A percentile compares a stretch with the other conserved stretches of the same genome.
These are phyloP conservation scores for Conops quadrifasciatus DNA, from an alignment of 2,888 invertebrate species.

Conservation along the genomic window DNA sequence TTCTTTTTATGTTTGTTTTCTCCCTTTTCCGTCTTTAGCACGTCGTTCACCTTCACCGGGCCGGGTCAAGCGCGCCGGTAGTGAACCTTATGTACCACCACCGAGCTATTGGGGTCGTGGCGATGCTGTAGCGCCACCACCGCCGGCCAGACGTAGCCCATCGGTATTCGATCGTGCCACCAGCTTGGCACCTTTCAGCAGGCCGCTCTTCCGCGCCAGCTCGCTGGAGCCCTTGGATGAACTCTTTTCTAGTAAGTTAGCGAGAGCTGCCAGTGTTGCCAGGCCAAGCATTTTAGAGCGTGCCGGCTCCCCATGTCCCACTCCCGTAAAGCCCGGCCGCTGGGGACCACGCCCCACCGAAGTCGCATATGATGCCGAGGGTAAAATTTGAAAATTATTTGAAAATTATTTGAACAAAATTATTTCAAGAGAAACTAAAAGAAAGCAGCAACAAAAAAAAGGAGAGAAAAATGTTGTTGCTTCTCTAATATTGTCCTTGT, in stretches of 20 bases:
- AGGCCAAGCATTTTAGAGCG: slow-evolving; percentile 59
- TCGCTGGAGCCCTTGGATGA: slow-evolving; percentile 63
- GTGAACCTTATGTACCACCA: slow-evolving; percentile 61
- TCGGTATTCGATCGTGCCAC: slow-evolving; percentile 59
- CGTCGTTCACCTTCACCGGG: slow-evolving; percentile 55
- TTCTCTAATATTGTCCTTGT: neutral
- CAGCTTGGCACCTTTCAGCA: slow-evolving; percentile 58
- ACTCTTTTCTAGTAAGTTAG: slow-evolving; percentile 62
- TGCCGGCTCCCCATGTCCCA: slow-evolving; percentile 72
- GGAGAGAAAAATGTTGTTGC: neutral
- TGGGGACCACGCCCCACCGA: slow-evolving; percentile 76
- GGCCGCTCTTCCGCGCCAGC: slow-evolving; percentile 60
- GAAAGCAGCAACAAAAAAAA: slow-evolving; percentile 36
- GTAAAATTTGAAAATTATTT: slow-evolving; percentile 67
- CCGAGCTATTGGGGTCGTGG: slow-evolving; percentile 55
- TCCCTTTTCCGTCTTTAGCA: slow-evolving; percentile 47
- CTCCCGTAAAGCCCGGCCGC: slow-evolving; percentile 76
- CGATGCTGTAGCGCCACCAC: slow-evolving; percentile 51
- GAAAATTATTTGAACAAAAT: neutral
- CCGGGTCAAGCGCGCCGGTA: slow-evolving; percentile 58
- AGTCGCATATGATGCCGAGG: slow-evolving; percentile 78
- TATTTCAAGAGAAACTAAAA: slow-evolving; percentile 31
- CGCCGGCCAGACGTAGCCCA: slow-evolving; percentile 55
- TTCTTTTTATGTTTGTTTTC: neutral
- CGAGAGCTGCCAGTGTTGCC: slow-evolving; percentile 46